A percentile compares a stretch with the other conserved stretches of the same genome.
Conservation (phyloP, 2,888 invertebrate genomes). For the Agrotis clavis region DNA sequence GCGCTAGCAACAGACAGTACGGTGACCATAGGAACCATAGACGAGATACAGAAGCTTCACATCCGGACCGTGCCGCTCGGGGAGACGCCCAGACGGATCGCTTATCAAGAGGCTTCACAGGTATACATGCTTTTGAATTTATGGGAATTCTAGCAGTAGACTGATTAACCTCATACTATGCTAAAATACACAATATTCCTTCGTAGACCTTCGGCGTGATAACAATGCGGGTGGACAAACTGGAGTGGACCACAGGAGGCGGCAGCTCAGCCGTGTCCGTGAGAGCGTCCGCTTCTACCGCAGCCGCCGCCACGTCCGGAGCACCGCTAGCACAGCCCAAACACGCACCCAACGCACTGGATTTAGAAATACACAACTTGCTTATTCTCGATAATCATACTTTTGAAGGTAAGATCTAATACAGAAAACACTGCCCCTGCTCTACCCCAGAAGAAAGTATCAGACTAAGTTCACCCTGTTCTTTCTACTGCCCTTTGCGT, state of each 20-base stretch:
- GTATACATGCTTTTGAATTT: slow-evolving; percentile 72
- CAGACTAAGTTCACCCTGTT: neutral
- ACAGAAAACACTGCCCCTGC: no score
- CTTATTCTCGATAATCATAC: slow-evolving; percentile 97
- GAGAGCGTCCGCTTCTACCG: slow-evolving; percentile 80
- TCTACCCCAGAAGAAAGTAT: no score
- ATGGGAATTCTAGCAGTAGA: neutral
- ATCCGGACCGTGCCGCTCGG: slow-evolving; percentile 98
- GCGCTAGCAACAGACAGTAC: slow-evolving; percentile 97
- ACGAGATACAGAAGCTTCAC: slow-evolving; percentile 99
- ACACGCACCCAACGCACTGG: slow-evolving; percentile 93
- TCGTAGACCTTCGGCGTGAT: slow-evolving; percentile 97
- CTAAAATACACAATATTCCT: neutral
- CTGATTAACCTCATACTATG: no score
- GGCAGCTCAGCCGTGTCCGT: slow-evolving; percentile 69
- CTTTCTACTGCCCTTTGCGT: no score
- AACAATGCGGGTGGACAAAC: slow-evolving; percentile 96
- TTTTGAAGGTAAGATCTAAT: slow-evolving; percentile 92
- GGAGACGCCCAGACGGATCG: slow-evolving; percentile 98
- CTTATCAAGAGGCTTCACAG: slow-evolving; percentile 98
- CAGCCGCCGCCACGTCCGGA: slow-evolving; percentile 75
- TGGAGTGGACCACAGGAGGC: slow-evolving; percentile 93
- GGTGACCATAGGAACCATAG: slow-evolving; percentile 98
- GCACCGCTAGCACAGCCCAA: slow-evolving; percentile 92
- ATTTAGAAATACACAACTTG: slow-evolving; percentile 97